Evolutionary conservation across 1,140 invertebrate species (phyloP).

Genomic region (Geopemphigus sp.): DNA sequence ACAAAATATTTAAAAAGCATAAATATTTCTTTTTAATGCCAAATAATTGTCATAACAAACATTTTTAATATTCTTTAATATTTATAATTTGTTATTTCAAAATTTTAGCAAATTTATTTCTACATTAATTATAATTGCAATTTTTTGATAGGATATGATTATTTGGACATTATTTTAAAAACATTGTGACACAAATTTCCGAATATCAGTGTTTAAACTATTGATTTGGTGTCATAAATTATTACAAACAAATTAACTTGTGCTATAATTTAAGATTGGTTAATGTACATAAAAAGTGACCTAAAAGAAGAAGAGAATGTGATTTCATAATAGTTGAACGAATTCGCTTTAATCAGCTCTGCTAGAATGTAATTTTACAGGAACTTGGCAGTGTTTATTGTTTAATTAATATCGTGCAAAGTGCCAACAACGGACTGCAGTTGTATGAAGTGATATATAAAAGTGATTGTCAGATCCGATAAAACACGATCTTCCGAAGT

Average conservation of each 20-base stretch:
- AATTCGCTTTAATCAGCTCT: constrained; percentile 29
- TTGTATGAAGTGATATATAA: constrained; percentile 15
- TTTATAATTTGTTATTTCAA: no score
- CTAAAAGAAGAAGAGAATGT: not conserved
- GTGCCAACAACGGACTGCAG: constrained; percentile 3
- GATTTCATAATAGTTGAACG: constrained; percentile 26
- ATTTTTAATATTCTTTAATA: no score
- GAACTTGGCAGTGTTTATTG: constrained; percentile 47
- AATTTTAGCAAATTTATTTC: no score
- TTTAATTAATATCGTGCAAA: constrained; percentile 39
- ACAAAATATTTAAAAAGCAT: no score
- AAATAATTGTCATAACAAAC: no score
- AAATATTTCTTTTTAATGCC: no score
- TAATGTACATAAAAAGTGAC: not conserved
- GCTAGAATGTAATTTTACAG: constrained; percentile 18
- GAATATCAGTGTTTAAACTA: no score
- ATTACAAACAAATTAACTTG: not conserved
- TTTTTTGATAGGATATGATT: no score
- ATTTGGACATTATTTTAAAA: no score
- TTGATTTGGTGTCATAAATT: not conserved
- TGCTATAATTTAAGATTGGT: not conserved
- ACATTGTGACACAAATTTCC: no score
- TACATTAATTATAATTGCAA: no score
- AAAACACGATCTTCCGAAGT: not conserved
- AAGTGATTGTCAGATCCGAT: constrained; percentile 29